Base-by-base conservation (phyloP, 2,888 invertebrate genomes). In the Caenorhabditis zanzibari region DNA sequence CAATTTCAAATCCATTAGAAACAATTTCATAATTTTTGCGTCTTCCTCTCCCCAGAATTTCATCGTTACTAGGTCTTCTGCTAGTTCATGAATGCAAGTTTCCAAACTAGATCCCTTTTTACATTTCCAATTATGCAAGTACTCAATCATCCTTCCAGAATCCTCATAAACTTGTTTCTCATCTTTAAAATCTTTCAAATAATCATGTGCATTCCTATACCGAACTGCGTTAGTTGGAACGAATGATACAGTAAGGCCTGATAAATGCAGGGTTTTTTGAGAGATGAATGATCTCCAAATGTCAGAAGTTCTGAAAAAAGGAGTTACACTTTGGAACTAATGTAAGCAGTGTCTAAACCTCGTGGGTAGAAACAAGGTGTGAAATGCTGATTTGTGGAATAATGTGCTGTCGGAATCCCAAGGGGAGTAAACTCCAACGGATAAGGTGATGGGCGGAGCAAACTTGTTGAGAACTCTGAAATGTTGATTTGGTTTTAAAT, bases 381-480 rank as follows among this genome's bases (percentile, higher is more conserved):
- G 86, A 71, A 88, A 88, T 4, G 88, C 87, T 0, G 58, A 71
- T 16, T 79, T 73, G 63, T 85, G 81, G 79, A 88, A 88, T 0
- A 88, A 66, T 0, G 88, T 88, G 54, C 87, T 88, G 58, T 87
- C 87, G 0, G 87, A 87, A 47, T 88, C 87, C 84, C 85, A 87
- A 9, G 88, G 88, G 19, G 88, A 61, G 54, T 84, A 88, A 0
- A 83, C 84, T 47, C 86, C 85, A 7, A 76, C 66, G 0, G 81
- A 83, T 6, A 88, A 52, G 0, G 76, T 56, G n/a, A 88, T 82
- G 1, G 86, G 85, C n/a, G 88, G 85, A 0, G 85, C 83, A 71
- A 83, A 81, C 16, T 74, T 87, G 63, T 87, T 71, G 0, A 88
- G 52, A 2, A 88, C 74, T 35, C 88, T 82, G 68, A 61, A 68